Evolutionary conservation across 1,140 invertebrate species (phyloP).

Genomic region (Drosophila pruinosa): DNA sequence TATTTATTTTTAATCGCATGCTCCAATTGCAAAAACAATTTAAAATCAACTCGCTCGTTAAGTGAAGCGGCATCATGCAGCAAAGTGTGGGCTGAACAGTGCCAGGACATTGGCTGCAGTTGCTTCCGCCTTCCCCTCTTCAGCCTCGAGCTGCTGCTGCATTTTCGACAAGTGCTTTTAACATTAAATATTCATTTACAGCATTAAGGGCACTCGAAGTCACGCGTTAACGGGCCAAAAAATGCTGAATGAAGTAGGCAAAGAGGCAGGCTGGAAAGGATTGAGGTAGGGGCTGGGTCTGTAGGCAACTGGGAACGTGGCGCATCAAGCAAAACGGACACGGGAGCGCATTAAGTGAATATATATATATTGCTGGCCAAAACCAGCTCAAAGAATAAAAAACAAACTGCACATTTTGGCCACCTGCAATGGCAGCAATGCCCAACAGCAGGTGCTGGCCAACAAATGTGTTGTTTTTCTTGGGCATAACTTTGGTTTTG

Average conservation of each 20-base stretch:
- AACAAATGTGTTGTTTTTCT: constrained; percentile 18
- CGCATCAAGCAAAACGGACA: constrained; percentile 79
- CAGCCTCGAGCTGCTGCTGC: constrained; percentile 49
- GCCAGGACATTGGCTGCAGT: constrained; percentile 8
- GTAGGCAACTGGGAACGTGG: constrained; percentile 63
- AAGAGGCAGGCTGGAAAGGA: neutral
- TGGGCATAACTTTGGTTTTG: constrained; percentile 9
- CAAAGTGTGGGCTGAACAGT: constrained; percentile 17
- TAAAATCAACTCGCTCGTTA: constrained; percentile 80
- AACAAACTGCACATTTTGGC: constrained; percentile 26
- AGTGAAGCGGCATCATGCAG: constrained; percentile 54
- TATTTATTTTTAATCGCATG: constrained; percentile 80
- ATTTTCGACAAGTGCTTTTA: constrained; percentile 81
- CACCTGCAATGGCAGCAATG: constrained; percentile 52
- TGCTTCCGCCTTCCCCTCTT: neutral
- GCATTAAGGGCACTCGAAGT: constrained; percentile 81
- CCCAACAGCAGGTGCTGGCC: constrained; percentile 29
- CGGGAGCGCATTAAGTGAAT: constrained; percentile 75
- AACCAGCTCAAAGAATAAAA: constrained; percentile 5
- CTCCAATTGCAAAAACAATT: constrained; percentile 81
- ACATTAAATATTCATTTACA: constrained; percentile 82
- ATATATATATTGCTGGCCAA: constrained; percentile 57
- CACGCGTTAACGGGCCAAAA: constrained; percentile 73
- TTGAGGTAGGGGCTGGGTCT: neutral
- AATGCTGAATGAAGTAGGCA: constrained; percentile 8